phyloP scores from a whole-genome alignment of 2,888 invertebrate species.

The Noctua janthe region DNA sequence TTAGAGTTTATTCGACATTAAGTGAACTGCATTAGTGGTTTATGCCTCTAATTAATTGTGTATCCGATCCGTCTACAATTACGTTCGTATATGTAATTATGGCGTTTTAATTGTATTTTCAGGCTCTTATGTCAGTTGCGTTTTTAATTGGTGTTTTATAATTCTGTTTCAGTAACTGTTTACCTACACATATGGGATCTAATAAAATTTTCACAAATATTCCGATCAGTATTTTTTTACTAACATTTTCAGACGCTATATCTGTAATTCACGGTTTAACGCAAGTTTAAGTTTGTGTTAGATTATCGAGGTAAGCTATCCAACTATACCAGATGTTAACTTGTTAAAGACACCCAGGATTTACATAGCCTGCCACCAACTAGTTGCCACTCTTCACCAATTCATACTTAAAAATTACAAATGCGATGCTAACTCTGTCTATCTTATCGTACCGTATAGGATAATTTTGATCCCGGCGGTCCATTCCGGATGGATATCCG shows the following conservation, averaged over 20 bases:
- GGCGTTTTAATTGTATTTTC: slow-evolving; percentile 37
- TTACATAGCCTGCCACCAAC: no score
- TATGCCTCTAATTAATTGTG: slow-evolving; percentile 55
- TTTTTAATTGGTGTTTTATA: slow-evolving; percentile 34
- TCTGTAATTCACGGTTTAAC: no score
- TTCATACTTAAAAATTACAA: not conserved
- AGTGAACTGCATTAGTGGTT: slow-evolving; percentile 49
- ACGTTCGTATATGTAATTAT: slow-evolving; percentile 41
- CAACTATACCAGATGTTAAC: not conserved
- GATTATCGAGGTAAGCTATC: not conserved
- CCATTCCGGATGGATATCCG: not conserved
- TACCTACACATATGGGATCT: not conserved
- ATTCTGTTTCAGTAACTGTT: slow-evolving; percentile 23
- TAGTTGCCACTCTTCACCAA: not conserved
- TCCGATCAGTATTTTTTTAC: not conserved
- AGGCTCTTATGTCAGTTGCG: slow-evolving; percentile 36
- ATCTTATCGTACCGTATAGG: not conserved
- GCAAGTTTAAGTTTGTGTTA: not conserved
- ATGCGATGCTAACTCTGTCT: not conserved
- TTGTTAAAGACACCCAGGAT: not conserved
- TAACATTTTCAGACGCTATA: not conserved
- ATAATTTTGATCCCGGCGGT: not conserved
- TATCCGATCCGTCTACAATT: slow-evolving; percentile 44
- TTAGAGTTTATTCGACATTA: slow-evolving; percentile 33
- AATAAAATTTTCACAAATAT: not conserved